Conservation (phyloP, 2,797 vertebrate species). For the Netta rufina region DNA sequence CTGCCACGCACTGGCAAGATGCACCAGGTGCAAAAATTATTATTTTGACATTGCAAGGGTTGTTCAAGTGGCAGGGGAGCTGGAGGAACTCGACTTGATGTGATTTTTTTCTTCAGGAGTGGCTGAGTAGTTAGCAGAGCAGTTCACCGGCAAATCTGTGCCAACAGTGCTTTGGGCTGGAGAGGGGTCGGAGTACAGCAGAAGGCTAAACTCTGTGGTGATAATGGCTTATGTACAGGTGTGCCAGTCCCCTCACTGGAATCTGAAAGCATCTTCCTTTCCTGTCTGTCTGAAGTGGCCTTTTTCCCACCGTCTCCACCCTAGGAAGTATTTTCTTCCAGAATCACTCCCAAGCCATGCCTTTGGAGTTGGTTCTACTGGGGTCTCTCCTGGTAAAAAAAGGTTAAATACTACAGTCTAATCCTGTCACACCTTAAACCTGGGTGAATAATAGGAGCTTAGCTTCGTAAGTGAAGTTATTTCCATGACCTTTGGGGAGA, state of each 20-base stretch:
- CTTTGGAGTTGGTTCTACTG: background rate
- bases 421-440: background rate
- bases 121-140: background rate
- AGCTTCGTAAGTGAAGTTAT: background rate
- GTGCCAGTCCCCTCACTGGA: background rate
- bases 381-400: background rate
- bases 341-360: background rate
- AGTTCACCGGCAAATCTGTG: background rate
- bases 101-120: no score
- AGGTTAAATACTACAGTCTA: background rate
- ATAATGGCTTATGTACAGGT: background rate
- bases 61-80: background rate
- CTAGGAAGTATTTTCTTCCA: background rate
- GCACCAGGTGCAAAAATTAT: background rate
- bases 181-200: background rate
- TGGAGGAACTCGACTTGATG: background rate
- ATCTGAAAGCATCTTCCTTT: background rate
- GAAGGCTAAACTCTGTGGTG: background rate
- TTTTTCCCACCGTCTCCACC: background rate
- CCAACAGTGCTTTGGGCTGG: background rate
- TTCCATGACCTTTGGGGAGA: background rate
- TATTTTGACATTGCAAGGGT: no score
- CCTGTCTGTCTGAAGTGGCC: background rate
- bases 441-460: background rate
- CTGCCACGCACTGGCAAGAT: no score